Percentiles rank a stretch among this genome's conserved stretches.
Conservation (phyloP, 2,113 vertebrate genomes). For the pig (Sus scrofa) region DNA sequence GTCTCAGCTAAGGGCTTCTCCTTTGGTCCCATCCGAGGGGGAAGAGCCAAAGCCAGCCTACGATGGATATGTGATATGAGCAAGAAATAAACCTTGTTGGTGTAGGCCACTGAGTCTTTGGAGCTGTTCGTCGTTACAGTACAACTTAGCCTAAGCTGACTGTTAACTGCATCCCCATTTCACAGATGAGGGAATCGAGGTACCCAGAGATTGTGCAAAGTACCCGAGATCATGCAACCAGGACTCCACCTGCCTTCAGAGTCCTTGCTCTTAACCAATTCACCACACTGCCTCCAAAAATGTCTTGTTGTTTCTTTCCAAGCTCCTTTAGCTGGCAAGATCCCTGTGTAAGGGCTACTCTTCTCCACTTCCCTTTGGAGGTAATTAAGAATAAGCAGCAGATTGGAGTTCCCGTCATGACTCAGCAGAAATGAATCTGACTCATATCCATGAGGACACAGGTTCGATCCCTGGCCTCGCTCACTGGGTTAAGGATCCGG, state of each 20-base stretch:
- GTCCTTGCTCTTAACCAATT: not conserved
- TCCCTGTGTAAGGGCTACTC: not conserved
- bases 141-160: not conserved
- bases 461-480: no score
- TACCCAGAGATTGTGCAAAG: not conserved
- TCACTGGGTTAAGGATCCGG: no score
- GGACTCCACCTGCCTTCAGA: not conserved
- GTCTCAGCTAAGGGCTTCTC: not conserved
- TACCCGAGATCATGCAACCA: not conserved
- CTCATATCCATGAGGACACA: no score
- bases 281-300: not conserved
- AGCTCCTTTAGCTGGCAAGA: not conserved
- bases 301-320: not conserved
- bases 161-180: not conserved
- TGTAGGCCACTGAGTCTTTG: not conserved
- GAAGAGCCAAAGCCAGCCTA: not conserved
- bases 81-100: not conserved
- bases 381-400: constrained; percentile 2
- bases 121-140: not conserved
- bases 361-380: not conserved
- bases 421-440: no score
- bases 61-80: not conserved
- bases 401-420: no score
- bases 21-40: not conserved
- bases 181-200: not conserved